Evolutionary conservation across 2,797 vertebrate genomes (phyloP).

Genomic region (Pseudochaenichthys georgianus): DNA sequence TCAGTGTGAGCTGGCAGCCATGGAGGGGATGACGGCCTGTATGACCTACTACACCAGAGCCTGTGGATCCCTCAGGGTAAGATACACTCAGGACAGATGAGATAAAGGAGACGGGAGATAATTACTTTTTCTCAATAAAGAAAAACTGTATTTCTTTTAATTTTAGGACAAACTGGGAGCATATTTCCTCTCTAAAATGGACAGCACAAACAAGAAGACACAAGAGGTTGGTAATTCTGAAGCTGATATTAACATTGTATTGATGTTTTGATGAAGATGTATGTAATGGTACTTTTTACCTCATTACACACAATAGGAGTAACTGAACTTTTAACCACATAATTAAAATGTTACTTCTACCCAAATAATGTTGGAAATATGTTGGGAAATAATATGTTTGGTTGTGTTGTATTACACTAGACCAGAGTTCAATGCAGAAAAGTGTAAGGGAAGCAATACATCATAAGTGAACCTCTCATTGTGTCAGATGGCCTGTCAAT

Average conservation of each 20-base stretch:
- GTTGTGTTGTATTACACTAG: too few species aligned
- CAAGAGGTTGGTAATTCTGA: conserved; percentile 85
- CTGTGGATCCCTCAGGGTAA: conserved; percentile 91
- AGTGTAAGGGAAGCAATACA: too few species aligned
- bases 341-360: too few species aligned
- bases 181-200: conserved; percentile 90
- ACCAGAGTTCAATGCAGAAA: too few species aligned
- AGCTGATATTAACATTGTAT: not conserved
- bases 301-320: not conserved
- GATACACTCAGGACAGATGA: not conserved
- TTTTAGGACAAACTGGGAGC: conserved; percentile 91
- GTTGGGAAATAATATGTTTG: too few species aligned
- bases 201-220: conserved; percentile 86
- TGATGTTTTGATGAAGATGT: not conserved
- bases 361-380: too few species aligned
- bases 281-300: not conserved
- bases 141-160: not conserved
- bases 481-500: conserved; percentile 89
- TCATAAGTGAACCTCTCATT: not conserved
- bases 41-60: conserved; percentile 91
- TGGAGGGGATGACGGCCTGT: conserved; percentile 93
- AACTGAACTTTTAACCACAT: not conserved
- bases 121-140: not conserved
- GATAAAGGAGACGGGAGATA: not conserved
- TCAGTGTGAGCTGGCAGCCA: conserved; percentile 83